Evolutionary conservation across 2,113 vertebrate genomes (phyloP).

Genomic region (human): GRCh38 chr5:20788001-20788500

Average conservation of each 20-base stretch:
- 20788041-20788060: neutral
- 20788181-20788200: conserved; percentile 10
- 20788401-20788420: neutral
- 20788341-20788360: neutral
- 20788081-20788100: neutral
- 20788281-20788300: neutral
- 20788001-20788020: neutral
- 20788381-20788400: neutral
- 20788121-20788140: neutral
- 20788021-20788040: neutral
- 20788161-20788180: conserved; percentile 35
- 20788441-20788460: neutral
- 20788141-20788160: conserved; percentile 27
- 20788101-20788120: neutral
- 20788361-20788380: neutral
- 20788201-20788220: conserved; percentile 24
- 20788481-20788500: too few species aligned
- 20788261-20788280: neutral
- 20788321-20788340: neutral
- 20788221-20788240: neutral
- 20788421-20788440: neutral
- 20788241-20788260: neutral
- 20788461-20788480: neutral
- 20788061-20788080: neutral
- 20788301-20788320: neutral